A percentile compares a stretch with the other conserved stretches of the same genome.
phyloP scores from a whole-genome alignment of 2,888 invertebrate species.

The Tenthredo amoena region DNA sequence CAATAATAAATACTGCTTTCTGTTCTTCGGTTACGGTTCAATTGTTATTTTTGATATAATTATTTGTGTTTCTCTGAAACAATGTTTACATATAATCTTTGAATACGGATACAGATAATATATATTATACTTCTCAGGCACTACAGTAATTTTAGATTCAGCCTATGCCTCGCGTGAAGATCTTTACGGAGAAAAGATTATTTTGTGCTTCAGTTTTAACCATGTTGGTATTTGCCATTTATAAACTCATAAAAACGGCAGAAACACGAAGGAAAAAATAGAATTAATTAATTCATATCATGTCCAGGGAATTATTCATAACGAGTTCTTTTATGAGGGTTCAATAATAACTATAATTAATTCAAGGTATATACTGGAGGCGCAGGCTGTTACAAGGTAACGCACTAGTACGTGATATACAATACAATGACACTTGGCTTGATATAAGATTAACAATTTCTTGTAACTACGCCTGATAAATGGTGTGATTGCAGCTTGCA shows the following conservation, averaged over 20 bases:
- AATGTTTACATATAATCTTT: conserved; percentile 48
- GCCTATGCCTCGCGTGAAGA: conserved; percentile 52
- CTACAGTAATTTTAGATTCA: conserved; percentile 56
- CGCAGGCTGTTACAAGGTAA: conserved; percentile 63
- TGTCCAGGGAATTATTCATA: not conserved
- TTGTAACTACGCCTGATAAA: conserved; percentile 56
- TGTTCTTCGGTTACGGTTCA: conserved; percentile 44
- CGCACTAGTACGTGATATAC: conserved; percentile 60
- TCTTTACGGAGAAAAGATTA: conserved; percentile 6
- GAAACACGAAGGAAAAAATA: not conserved
- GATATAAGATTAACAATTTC: conserved; percentile 56
- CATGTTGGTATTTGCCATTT: conserved; percentile 19
- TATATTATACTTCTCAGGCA: conserved; percentile 55
- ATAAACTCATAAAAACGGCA: not conserved
- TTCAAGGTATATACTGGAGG: conserved; percentile 53
- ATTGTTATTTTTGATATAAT: conserved; percentile 42
- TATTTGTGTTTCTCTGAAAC: conserved; percentile 42
- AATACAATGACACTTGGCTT: conserved; percentile 60
- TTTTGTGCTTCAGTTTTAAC: conserved; percentile 18
- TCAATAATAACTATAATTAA: not conserved
- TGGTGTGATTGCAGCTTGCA: conserved; percentile 31
- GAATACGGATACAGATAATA: conserved; percentile 54
- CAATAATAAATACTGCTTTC: conserved; percentile 45
- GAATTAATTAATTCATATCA: not conserved
- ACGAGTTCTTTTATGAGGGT: not conserved